Evolutionary conservation across 2,797 vertebrate species (phyloP).

Genomic region (Pangasius sanitwongsei): DNA sequence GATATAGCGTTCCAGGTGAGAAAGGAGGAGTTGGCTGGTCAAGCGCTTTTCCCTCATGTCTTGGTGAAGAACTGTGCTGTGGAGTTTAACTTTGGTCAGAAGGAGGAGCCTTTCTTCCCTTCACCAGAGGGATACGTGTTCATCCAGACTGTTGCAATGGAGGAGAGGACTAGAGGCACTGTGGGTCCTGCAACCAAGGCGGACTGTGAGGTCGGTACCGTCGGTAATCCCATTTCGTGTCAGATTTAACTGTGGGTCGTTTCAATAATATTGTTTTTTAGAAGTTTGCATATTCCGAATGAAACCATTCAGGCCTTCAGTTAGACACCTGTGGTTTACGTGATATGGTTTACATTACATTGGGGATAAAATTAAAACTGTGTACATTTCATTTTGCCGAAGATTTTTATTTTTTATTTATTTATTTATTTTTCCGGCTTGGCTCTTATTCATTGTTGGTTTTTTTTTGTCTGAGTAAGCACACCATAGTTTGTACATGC

Average conservation of each 20-base stretch:
- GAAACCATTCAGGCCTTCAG: neutral
- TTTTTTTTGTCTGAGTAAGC: neutral
- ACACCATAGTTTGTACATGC: neutral
- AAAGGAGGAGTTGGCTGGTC: slow-evolving; percentile 69
- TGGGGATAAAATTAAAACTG: neutral
- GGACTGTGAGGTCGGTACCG: slow-evolving; percentile 77
- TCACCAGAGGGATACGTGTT: slow-evolving; percentile 82
- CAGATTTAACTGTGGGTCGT: neutral
- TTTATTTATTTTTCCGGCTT: neutral
- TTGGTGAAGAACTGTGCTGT: slow-evolving; percentile 89
- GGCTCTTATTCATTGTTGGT: neutral
- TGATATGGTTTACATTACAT: neutral
- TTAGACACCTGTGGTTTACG: neutral
- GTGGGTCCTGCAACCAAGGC: slow-evolving; percentile 84
- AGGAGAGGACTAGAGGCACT: slow-evolving; percentile 81
- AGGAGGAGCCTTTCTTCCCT: slow-evolving; percentile 83
- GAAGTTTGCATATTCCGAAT: neutral
- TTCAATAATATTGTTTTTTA: too few relatives aligned
- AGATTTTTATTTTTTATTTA: too few relatives aligned
- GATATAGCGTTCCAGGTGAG: slow-evolving; percentile 82
- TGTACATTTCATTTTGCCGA: neutral
- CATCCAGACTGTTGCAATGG: slow-evolving; percentile 80
- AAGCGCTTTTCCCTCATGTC: slow-evolving; percentile 82
- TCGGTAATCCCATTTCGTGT: neutral
- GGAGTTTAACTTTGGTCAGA: slow-evolving; percentile 90